phyloP scores from a whole-genome alignment of 2,113 vertebrate genomes.

The Saguinus midas region DNA sequence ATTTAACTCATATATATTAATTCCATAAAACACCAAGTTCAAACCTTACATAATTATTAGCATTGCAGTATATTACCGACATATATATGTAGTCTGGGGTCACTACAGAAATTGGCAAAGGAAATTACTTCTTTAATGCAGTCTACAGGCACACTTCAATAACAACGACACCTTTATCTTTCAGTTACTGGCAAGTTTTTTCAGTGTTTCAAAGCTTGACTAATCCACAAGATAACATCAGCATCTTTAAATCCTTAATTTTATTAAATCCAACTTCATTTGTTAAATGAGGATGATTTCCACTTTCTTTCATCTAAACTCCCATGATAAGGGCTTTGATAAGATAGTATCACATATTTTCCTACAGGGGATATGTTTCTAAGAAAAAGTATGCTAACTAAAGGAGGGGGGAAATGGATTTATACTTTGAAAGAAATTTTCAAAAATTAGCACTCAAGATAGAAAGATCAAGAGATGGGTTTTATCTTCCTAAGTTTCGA shows the following conservation, averaged over 20 bases:
- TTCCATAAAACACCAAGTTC: neutral
- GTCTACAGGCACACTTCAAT: neutral
- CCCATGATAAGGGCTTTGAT: conserved; percentile 65
- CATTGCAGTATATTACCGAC: neutral
- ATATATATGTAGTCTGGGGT: neutral
- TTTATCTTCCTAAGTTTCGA: neutral
- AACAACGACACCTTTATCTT: neutral
- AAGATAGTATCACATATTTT: conserved; percentile 70
- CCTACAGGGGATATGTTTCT: conserved; percentile 53
- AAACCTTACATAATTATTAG: conserved; percentile 28
- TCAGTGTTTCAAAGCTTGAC: conserved; percentile 4
- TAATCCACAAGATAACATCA: conserved; percentile 68
- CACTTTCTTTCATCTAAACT: conserved; percentile 69
- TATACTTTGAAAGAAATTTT: conserved; percentile 32
- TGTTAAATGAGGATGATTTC: conserved; percentile 73
- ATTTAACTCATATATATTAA: conserved; percentile 29
- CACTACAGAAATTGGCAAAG: neutral
- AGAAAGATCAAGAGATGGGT: neutral
- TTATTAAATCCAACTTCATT: conserved; percentile 59
- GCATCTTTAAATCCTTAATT: conserved; percentile 56
- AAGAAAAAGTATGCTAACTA: conserved; percentile 34
- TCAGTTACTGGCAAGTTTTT: neutral
- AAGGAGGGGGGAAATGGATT: neutral
- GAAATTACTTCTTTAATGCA: neutral
- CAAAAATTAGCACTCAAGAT: neutral